A percentile compares a stretch with the other conserved stretches of the same genome.
Conservation (phyloP, 2,797 vertebrate genomes). For the Trichosurus vulpecula region DNA sequence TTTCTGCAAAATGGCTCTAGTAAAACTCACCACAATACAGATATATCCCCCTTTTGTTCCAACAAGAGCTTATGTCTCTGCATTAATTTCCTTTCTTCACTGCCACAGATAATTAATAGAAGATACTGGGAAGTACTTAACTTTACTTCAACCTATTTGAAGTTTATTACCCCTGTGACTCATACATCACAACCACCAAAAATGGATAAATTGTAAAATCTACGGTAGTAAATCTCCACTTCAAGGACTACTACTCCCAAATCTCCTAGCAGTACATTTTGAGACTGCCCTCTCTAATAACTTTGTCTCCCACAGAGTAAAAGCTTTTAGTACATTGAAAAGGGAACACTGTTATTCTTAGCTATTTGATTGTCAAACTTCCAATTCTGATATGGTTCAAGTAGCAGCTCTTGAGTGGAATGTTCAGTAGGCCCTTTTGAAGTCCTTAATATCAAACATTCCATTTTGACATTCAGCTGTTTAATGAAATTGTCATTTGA, state of each 20-base stretch:
- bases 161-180: conserved; percentile 85
- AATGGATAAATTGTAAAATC: conserved; percentile 85
- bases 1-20: conserved; percentile 58
- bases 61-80: conserved; percentile 77
- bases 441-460: conserved; percentile 70
- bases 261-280: conserved; percentile 82
- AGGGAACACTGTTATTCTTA: conserved; percentile 81
- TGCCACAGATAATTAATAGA: conserved; percentile 84
- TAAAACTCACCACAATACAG: conserved; percentile 71
- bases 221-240: conserved; percentile 82
- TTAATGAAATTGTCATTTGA: conserved; percentile 77
- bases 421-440: conserved; percentile 62
- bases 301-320: conserved; percentile 81
- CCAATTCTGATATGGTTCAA: conserved; percentile 76
- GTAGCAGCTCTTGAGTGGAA: conserved; percentile 56
- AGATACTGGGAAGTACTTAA: conserved; percentile 82
- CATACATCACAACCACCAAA: conserved; percentile 80
- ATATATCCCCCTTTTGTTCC: conserved; percentile 74
- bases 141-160: conserved; percentile 83
- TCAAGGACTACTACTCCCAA: conserved; percentile 83
- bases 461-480: conserved; percentile 71
- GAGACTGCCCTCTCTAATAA: conserved; percentile 84
- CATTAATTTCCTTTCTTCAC: conserved; percentile 83
- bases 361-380: conserved; percentile 78
- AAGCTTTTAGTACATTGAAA: conserved; percentile 82